Evolutionary conservation across 2,797 vertebrate genomes (phyloP).

Genomic region (Eidolon dupreanum): DNA sequence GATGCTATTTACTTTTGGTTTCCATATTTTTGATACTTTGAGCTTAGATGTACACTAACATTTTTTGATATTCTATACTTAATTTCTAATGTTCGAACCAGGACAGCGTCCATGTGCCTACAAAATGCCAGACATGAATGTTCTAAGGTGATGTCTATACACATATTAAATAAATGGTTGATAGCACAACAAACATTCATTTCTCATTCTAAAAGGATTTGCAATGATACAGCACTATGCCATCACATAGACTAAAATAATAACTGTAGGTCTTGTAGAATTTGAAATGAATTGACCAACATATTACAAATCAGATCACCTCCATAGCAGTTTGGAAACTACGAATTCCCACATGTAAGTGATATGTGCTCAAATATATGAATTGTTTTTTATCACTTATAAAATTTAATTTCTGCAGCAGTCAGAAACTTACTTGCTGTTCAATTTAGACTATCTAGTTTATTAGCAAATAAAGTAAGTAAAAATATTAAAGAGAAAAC

Average conservation of each 20-base stretch:
- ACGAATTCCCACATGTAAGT: not conserved
- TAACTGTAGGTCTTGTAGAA: not conserved
- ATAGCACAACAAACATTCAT: not conserved
- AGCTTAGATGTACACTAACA: not conserved
- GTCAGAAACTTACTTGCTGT: not conserved
- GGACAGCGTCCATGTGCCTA: fast-evolving
- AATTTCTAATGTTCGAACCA: not conserved
- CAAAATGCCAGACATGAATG: not conserved
- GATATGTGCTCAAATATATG: not conserved
- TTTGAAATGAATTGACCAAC: not conserved
- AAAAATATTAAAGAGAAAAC: conserved; percentile 43
- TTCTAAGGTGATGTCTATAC: not conserved
- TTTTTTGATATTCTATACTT: not conserved
- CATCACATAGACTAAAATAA: not conserved
- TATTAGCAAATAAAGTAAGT: conserved; percentile 24
- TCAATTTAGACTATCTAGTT: not conserved
- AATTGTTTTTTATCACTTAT: not conserved
- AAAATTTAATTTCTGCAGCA: not conserved
- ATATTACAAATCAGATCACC: not conserved
- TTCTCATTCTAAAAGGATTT: not conserved
- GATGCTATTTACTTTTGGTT: not conserved
- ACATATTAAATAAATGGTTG: not conserved
- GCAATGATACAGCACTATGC: not conserved
- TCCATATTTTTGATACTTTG: not conserved
- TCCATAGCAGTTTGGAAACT: not conserved